Conservation (phyloP, 2,888 invertebrate genomes). For the Hirtodrosophila confusa region DNA sequence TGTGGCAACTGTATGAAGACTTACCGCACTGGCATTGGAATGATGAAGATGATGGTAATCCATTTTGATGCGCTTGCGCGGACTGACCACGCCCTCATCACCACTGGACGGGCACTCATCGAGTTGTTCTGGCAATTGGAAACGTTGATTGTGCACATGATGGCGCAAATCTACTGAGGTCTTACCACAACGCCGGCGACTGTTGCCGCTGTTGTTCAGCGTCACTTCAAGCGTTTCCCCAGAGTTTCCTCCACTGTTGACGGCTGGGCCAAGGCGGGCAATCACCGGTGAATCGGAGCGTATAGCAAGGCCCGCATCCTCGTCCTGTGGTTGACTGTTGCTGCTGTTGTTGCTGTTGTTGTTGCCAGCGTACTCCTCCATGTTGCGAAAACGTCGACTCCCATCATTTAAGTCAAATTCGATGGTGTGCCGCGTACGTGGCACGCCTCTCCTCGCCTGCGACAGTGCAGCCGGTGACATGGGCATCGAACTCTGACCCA, state of each 20-base stretch:
- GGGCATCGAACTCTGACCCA: conserved; percentile 83
- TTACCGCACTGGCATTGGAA: conserved; percentile 82
- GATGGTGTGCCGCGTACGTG: conserved; percentile 80
- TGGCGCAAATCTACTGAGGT: conserved; percentile 86
- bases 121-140: conserved; percentile 88
- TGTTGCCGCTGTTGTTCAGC: conserved; percentile 44
- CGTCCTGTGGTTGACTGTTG: conserved; percentile 88
- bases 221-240: conserved; percentile 72
- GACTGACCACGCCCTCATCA: conserved; percentile 87
- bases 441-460: conserved; percentile 85
- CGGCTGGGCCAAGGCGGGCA: conserved; percentile 79
- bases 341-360: conserved; percentile 7
- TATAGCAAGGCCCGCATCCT: conserved; percentile 80
- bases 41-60: conserved; percentile 86
- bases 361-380: conserved; percentile 87
- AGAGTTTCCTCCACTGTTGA: conserved; percentile 70
- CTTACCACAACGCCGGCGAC: conserved; percentile 84
- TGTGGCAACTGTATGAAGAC: conserved; percentile 37
- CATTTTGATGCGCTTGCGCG: conserved; percentile 88
- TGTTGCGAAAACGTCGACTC: conserved; percentile 86
- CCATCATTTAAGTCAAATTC: conserved; percentile 80
- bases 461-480: conserved; percentile 83
- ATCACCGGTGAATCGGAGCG: conserved; percentile 82
- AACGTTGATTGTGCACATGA: conserved; percentile 88
- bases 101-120: conserved; percentile 90